These are phyloP conservation scores for Branchellion lobata DNA, from an alignment of 2,888 invertebrate genomes.

Conservation along the genomic window DNA sequence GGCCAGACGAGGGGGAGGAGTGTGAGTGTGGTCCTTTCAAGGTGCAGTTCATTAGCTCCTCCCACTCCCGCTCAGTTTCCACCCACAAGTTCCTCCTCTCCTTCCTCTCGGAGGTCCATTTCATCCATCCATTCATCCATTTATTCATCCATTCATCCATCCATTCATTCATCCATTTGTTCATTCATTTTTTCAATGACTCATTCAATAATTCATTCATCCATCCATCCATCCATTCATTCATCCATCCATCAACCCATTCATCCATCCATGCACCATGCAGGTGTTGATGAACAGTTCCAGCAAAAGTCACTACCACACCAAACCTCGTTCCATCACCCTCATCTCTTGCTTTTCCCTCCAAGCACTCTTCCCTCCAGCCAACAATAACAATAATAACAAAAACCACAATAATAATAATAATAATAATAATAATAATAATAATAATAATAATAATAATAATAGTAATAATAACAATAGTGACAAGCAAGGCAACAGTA, in stretches of 20 bases:
- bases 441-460: neutral
- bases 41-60: constrained; percentile 45
- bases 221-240: neutral
- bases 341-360: neutral
- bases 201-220: neutral
- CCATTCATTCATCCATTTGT: neutral
- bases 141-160: constrained; percentile 4
- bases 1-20: constrained; percentile 51
- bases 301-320: constrained; percentile 13
- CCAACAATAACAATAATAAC: neutral
- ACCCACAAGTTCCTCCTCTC: constrained; percentile 10
- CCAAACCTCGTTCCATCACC: constrained; percentile 24
- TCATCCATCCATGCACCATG: neutral
- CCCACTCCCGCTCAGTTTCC: neutral
- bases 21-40: constrained; percentile 53
- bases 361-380: neutral
- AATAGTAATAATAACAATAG: neutral
- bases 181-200: neutral
- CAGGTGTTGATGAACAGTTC: constrained; percentile 43
- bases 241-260: no score
- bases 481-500: neutral
- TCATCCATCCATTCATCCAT: neutral
- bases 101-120: constrained; percentile 25
- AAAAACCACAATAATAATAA: neutral
- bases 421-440: neutral